Percentiles rank a stretch among this genome's conserved stretches.
Conservation (phyloP, 2,888 invertebrate genomes). For the Orchesella flavescens region DNA sequence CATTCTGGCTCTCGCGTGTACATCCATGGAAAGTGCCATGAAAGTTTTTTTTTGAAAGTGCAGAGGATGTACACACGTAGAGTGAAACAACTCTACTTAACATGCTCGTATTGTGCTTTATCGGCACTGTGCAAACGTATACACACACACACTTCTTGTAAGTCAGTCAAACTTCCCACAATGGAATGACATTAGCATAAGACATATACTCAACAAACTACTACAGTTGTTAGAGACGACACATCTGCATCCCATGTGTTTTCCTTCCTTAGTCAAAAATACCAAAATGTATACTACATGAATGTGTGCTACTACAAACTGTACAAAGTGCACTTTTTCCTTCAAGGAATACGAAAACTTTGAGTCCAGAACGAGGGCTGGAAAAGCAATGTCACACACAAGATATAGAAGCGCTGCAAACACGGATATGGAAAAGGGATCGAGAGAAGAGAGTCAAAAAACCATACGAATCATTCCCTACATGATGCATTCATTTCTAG, state of each 20-base stretch:
- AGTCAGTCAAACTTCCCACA: neutral
- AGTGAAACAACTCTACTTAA: too few relatives aligned
- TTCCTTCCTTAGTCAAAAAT: neutral
- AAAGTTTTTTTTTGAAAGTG: too few relatives aligned
- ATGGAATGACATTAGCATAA: neutral
- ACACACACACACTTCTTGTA: neutral
- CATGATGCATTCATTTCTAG: neutral
- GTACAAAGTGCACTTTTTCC: slow-evolving; percentile 12
- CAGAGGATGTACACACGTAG: too few relatives aligned
- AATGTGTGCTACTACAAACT: neutral
- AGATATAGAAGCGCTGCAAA: neutral
- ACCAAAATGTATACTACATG: neutral
- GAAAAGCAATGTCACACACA: slow-evolving; percentile 18
- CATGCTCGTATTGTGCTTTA: too few relatives aligned
- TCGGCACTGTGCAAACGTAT: too few relatives aligned
- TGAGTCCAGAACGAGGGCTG: neutral
- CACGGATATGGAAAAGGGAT: neutral
- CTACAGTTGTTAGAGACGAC: slow-evolving; percentile 2
- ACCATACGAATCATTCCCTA: neutral
- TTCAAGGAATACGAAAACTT: neutral
- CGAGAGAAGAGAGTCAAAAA: neutral
- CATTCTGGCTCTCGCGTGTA: too few relatives aligned
- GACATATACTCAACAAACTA: neutral
- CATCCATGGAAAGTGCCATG: too few relatives aligned
- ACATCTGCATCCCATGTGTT: slow-evolving; percentile 63